Conservation (phyloP, 2,113 vertebrate genomes). For the Struthidea cinerea region DNA sequence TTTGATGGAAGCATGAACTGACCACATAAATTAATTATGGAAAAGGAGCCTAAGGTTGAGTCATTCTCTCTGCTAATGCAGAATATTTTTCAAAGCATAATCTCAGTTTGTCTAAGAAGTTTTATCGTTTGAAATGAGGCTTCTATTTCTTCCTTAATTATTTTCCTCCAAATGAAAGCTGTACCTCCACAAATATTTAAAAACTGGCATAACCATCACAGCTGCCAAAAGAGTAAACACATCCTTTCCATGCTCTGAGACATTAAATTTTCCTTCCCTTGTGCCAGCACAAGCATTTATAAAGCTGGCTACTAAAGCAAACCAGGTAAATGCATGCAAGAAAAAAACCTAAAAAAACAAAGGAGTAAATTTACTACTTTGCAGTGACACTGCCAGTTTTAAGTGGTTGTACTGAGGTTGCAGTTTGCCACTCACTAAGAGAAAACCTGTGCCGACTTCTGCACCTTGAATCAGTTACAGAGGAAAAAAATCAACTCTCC, state of each 20-base stretch:
- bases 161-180: not conserved
- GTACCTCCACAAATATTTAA: not conserved
- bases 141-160: not conserved
- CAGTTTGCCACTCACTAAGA: not conserved
- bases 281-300: not conserved
- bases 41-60: not conserved
- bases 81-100: not conserved
- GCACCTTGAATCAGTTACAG: not conserved
- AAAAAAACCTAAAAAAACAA: not conserved
- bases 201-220: not conserved
- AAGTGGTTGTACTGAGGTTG: not conserved
- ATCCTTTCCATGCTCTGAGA: not conserved
- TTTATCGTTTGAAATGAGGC: not conserved
- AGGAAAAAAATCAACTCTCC: not conserved
- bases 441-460: not conserved
- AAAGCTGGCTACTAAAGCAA: not conserved
- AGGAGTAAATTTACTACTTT: not conserved
- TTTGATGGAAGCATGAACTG: not conserved
- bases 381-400: not conserved
- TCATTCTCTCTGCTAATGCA: not conserved
- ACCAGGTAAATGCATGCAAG: not conserved
- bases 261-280: not conserved
- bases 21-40: not conserved
- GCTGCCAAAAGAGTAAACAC: not conserved
- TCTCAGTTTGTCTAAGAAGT: not conserved